A percentile compares a stretch with the other conserved stretches of the same genome.
Evolutionary conservation across 2,888 invertebrate species (phyloP).

Genomic region (Xanthia icteritia): DNA sequence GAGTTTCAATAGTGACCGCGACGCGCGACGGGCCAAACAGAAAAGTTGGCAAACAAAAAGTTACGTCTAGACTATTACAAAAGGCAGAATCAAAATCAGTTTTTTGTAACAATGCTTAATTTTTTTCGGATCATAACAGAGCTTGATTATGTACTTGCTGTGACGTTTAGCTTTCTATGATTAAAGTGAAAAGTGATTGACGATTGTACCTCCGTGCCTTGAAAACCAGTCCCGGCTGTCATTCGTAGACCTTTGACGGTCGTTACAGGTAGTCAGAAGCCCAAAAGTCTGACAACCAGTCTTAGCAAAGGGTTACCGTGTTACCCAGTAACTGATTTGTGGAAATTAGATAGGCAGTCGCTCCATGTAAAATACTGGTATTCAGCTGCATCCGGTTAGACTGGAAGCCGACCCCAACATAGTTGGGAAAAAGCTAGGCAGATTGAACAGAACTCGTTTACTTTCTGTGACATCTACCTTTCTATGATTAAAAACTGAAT

Average conservation of each 20-base stretch:
- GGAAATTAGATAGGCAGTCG: too few species aligned
- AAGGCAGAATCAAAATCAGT: conserved; percentile 44
- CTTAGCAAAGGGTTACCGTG: neutral
- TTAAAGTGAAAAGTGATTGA: conserved; percentile 5
- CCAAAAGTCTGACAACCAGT: neutral
- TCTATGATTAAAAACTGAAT: conserved; percentile 15
- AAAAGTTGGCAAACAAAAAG: conserved; percentile 40
- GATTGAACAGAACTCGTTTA: neutral
- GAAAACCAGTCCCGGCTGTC: neutral
- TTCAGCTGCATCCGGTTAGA: neutral
- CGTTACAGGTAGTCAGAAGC: neutral
- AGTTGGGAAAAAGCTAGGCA: too few species aligned
- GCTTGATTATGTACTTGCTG: conserved; percentile 10
- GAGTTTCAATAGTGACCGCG: conserved; percentile 16
- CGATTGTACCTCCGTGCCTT: neutral
- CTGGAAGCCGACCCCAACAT: neutral
- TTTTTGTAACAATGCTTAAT: conserved; percentile 1
- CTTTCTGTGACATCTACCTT: conserved; percentile 15
- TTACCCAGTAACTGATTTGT: neutral
- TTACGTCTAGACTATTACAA: conserved; percentile 56
- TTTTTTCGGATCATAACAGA: neutral
- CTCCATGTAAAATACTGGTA: neutral
- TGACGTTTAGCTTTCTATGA: conserved; percentile 15
- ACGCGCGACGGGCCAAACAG: neutral
- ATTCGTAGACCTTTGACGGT: neutral